Conservation (phyloP, 2,797 vertebrate species). For the Danio aesculapii region DNA sequence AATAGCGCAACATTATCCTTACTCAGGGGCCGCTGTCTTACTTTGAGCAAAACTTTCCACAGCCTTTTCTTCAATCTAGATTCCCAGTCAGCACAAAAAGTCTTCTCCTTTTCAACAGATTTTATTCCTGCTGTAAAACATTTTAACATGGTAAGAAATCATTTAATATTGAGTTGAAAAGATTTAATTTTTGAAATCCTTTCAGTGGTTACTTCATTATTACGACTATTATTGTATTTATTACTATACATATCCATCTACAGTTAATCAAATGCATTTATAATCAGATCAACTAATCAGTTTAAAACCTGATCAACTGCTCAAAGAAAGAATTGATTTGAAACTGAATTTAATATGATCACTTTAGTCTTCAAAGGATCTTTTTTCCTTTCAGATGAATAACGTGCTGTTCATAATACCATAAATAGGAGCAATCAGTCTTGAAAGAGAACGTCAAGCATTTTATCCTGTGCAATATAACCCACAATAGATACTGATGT, state of each 20-base stretch:
- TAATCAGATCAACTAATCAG: no score
- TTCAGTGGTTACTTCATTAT: no score
- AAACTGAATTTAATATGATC: not conserved
- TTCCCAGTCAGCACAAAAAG: not conserved
- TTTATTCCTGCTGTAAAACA: not conserved
- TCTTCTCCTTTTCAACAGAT: not conserved
- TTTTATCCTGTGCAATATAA: constrained; percentile 30
- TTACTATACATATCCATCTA: no score
- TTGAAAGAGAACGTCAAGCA: not conserved
- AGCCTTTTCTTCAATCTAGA: not conserved
- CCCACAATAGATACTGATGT: constrained; percentile 30
- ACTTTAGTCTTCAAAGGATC: not conserved
- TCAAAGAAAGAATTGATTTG: no score
- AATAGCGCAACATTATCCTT: not conserved
- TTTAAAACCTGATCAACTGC: no score
- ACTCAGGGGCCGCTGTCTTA: not conserved
- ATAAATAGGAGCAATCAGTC: constrained; percentile 34
- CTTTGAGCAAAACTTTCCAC: not conserved
- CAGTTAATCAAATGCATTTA: no score
- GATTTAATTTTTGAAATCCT: no score
- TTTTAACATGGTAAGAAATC: not conserved
- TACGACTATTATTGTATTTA: no score
- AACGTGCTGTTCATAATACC: not conserved
- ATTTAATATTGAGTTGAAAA: not conserved
- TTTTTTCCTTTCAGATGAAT: not conserved